Evolutionary conservation across 2,113 vertebrate species (phyloP).

Genomic region (Eolophus roseicapilla): DNA sequence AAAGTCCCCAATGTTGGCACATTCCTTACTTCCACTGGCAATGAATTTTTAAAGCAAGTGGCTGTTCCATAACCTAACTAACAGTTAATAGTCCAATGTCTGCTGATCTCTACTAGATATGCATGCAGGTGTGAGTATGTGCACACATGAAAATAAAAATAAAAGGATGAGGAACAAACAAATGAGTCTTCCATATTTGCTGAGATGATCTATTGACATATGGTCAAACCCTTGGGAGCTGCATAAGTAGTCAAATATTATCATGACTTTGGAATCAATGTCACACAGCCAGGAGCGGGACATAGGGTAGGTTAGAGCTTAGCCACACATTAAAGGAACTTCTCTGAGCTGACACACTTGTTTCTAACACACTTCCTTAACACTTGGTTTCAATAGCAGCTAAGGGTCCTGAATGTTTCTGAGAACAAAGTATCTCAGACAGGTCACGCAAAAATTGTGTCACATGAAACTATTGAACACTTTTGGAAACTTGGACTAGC

Average conservation of each 20-base stretch:
- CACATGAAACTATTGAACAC: conserved; percentile 35
- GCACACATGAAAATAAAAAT: background rate
- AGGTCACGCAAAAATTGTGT: conserved; percentile 39
- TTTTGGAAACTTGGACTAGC: conserved; percentile 58
- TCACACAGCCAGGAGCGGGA: background rate
- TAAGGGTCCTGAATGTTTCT: background rate
- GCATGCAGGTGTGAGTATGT: background rate
- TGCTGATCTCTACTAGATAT: background rate
- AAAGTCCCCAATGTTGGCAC: conserved; percentile 44
- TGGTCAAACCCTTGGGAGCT: background rate
- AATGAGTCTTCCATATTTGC: background rate
- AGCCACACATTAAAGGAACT: background rate
- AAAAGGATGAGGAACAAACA: background rate
- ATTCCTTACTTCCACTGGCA: conserved; percentile 46
- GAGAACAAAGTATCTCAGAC: conserved; percentile 22
- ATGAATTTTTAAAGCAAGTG: conserved; percentile 38
- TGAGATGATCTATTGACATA: background rate
- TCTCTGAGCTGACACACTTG: background rate
- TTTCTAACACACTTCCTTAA: background rate
- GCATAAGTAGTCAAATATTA: background rate
- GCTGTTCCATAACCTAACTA: conserved; percentile 52
- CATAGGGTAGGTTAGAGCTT: background rate
- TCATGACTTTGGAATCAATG: background rate
- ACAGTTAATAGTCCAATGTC: background rate
- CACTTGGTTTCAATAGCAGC: background rate